Evolutionary conservation across 2,113 vertebrate genomes (phyloP).

Genomic region (Charadrius vociferus): DNA sequence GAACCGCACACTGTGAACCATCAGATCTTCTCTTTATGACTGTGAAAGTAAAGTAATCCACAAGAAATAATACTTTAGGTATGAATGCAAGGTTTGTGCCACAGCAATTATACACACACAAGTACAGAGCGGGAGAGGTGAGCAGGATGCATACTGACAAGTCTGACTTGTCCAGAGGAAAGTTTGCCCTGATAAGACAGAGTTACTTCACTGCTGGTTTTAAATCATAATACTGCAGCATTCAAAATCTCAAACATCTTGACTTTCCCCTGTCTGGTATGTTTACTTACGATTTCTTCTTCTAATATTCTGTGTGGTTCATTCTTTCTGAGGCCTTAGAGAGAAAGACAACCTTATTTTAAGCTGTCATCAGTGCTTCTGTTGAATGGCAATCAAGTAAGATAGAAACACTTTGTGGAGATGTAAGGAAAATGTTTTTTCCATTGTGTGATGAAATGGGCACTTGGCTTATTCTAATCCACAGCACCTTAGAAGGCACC

Average conservation of each 20-base stretch:
- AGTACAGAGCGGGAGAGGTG: background rate
- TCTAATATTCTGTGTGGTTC: background rate
- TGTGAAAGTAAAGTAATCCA: background rate
- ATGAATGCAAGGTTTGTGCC: background rate
- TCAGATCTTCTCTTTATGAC: background rate
- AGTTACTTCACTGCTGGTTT: background rate
- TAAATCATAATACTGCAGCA: background rate
- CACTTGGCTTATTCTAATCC: background rate
- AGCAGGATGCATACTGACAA: background rate
- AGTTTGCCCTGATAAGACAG: background rate
- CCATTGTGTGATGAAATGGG: background rate
- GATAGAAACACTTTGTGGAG: background rate
- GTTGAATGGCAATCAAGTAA: background rate
- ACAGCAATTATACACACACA: background rate
- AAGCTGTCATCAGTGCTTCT: background rate
- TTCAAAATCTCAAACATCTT: background rate
- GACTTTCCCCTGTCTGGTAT: background rate
- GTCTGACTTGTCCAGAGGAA: background rate
- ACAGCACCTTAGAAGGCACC: background rate
- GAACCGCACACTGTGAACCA: background rate
- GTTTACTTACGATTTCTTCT: background rate
- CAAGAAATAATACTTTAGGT: background rate
- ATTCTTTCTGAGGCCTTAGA: background rate
- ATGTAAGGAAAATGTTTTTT: background rate
- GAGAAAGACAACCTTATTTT: background rate